phyloP scores from a whole-genome alignment of 37 sponge, comb jelly and placozoan genomes.

The Spongilla lacustris region DNA sequence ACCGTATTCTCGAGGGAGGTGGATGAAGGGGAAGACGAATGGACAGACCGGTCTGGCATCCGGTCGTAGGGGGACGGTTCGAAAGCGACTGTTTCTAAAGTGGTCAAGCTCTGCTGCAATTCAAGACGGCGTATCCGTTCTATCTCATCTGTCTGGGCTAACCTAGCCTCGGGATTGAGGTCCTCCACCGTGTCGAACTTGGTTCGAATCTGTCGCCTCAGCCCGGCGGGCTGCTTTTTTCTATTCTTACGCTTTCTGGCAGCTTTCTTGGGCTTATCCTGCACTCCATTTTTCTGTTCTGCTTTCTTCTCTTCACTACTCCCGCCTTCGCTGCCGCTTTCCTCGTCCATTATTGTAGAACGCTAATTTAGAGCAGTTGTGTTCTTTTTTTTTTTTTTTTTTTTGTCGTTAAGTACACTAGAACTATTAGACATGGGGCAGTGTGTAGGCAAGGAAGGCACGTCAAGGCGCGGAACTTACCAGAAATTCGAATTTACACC shows the following conservation, averaged over 20 bases:
- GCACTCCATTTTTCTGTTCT: background rate
- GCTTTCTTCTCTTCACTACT: background rate
- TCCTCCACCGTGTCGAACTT: slow-evolving; percentile 58
- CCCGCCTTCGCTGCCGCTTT: background rate
- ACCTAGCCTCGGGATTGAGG: slow-evolving; percentile 71
- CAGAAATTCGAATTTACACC: background rate
- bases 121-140: slow-evolving; percentile 67
- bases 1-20: background rate
- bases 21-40: background rate
- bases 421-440: background rate
- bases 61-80: background rate
- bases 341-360: background rate
- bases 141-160: slow-evolving; percentile 76
- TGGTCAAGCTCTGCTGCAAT: slow-evolving; percentile 28
- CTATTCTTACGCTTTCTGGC: background rate
- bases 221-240: slow-evolving; percentile 13
- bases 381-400: too few species aligned
- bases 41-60: background rate
- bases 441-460: background rate
- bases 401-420: background rate
- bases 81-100: background rate
- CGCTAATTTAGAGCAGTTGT: background rate
- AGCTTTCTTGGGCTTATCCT: background rate
- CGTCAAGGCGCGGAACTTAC: background rate
- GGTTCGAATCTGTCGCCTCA: slow-evolving; percentile 36